Conservation (phyloP, 2,888 invertebrate genomes). For the Diploptera punctata region DNA sequence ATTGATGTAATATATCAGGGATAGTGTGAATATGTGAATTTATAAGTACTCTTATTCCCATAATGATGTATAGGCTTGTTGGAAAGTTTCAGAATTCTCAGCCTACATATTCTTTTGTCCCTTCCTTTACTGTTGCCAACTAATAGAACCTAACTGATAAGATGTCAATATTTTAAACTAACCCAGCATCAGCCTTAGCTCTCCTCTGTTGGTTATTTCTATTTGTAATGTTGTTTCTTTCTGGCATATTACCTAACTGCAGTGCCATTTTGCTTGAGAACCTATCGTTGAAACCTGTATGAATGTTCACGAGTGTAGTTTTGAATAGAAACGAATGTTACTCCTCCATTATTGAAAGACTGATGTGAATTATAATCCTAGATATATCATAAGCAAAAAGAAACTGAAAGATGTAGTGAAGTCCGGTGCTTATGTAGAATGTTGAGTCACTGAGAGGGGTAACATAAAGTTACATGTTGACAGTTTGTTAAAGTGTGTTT, state of each 20-base stretch:
- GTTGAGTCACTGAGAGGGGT: neutral
- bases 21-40: constrained; percentile 34
- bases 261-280: constrained; percentile 21
- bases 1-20: constrained; percentile 39
- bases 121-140: constrained; percentile 25
- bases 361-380: too few relatives aligned
- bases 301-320: neutral
- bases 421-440: constrained; percentile 9
- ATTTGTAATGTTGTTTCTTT: constrained; percentile 24
- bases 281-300: constrained; percentile 2
- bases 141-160: constrained; percentile 14
- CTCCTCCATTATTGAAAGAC: constrained; percentile 22
- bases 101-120: constrained; percentile 34
- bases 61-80: constrained; percentile 38
- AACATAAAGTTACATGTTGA: constrained; percentile 2
- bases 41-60: constrained; percentile 17
- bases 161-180: constrained; percentile 26
- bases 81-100: constrained; percentile 36
- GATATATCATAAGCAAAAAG: constrained; percentile 1
- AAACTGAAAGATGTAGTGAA: neutral
- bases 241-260: constrained; percentile 10
- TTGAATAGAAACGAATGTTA: constrained; percentile 1
- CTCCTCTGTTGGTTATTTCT: constrained; percentile 21
- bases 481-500: constrained; percentile 23
- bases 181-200: constrained; percentile 10